Base-by-base conservation (phyloP, 1,140 invertebrate species). In the Achatina immaculata region DNA sequence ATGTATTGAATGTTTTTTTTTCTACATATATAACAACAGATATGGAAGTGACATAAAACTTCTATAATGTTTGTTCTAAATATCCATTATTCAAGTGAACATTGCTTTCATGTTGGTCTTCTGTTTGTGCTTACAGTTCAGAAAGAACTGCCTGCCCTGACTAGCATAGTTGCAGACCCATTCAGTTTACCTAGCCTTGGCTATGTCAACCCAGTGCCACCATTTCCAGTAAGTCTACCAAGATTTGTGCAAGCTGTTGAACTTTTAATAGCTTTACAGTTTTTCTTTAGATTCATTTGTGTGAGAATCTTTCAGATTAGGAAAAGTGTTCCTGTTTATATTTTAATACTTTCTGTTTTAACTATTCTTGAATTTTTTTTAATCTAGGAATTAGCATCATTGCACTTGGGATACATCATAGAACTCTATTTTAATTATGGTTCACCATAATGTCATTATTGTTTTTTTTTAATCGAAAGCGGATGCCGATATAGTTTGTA, bases 101-200 rank as follows among this genome's bases (percentile, higher is more conserved):
- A 14, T 31, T 68, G 65, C 11, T 31, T 11, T 24, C 14, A 74
- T 28, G 14, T 51, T 45, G 9, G 4, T 48, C n/a, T 74, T 36
- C 4, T 43, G 24, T 72, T 74, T 31, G 62, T 51, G 31, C 24
- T 62, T 58, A n/a, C 78, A 80, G 78, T 72, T 48, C 78, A 80
- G 9, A 48, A 42, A 36, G 78, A 80, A 11, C 38, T 80, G 48
- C 78, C 78, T 38, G 68, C 68, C 6, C 45, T 72, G 11, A 80
- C 78, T 16, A 80, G 78, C 48, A 80, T 80, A 2, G 36, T 80
- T 14, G 66, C 78, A 9, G 78, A 80, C 16, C 78, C 78, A 45
- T 71, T 80, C 28, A 80, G 78, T 55, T 48, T 80, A 0, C 78
- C 78, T 11, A 80, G 78, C 34, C 31, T 80, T n/a, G 78, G 78